Conservation (phyloP, 2,888 invertebrate species). For the Acanthococcus lagerstroemiae region DNA sequence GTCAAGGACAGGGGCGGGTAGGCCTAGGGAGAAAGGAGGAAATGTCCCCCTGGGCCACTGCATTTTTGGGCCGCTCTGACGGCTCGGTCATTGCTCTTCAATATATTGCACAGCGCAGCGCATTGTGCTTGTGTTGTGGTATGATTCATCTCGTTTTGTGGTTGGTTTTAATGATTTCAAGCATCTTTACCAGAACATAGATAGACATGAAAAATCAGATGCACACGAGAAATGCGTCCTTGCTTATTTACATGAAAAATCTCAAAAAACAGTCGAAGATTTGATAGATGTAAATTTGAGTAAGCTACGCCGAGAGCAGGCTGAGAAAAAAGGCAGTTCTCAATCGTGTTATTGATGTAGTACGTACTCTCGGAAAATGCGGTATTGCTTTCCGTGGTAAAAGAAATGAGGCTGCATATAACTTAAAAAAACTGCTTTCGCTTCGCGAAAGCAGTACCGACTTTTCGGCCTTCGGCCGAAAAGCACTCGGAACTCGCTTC, state of each 20-base stretch:
- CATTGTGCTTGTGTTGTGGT: too few relatives aligned
- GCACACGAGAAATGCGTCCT: background rate
- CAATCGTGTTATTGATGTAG: conserved; percentile 1
- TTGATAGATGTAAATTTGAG: background rate
- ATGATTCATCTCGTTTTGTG: background rate
- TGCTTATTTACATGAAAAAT: background rate
- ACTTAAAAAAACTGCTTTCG: background rate
- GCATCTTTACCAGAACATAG: background rate
- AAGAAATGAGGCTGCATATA: conserved; percentile 1
- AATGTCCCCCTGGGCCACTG: too few relatives aligned
- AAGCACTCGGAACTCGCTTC: too few relatives aligned
- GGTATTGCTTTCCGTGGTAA: conserved; percentile 3
- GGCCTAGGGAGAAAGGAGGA: too few relatives aligned
- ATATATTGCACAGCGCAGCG: too few relatives aligned
- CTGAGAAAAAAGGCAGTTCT: background rate
- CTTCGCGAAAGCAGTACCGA: too few relatives aligned
- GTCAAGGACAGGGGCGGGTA: too few relatives aligned
- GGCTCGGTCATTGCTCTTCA: too few relatives aligned
- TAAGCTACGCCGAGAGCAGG: background rate
- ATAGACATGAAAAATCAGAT: conserved; percentile 1
- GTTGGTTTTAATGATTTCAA: conserved; percentile 1
- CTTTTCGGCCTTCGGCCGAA: too few relatives aligned
- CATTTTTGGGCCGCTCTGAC: too few relatives aligned
- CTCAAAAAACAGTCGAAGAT: too few relatives aligned
- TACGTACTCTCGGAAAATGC: background rate